Base-by-base conservation (phyloP, 2,113 vertebrate species). In the Scartelaos histophorus region DNA sequence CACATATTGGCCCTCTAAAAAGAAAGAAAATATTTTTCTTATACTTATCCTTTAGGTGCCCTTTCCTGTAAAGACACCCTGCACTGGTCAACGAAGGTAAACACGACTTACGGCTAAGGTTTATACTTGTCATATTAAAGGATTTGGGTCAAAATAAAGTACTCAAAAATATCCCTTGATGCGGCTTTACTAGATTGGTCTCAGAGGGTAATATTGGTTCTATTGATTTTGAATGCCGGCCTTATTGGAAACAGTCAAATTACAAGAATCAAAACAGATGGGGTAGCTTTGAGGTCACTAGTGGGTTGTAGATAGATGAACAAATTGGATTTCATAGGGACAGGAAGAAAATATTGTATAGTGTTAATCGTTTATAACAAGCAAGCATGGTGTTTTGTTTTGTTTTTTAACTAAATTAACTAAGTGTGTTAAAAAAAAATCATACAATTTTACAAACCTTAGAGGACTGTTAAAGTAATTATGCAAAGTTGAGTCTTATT, bases 101-200 rank as follows among this genome's bases (percentile, higher is more conserved):
- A 75, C 66, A 73, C 67, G 60, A 16, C 69, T 60, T 9, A 53
- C 54, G 6, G 25, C 45, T 21, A 15, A 15, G 53, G 22, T 73
- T 75, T 69, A 51, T 17, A 49, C 56, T 67, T 77, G 66, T 65
- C 56, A 77, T 68, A 65, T 73, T 21, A 76, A 74, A 71, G 24
- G 66, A 73, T 67, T 78, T 78, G 22, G 21, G 11, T 24, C 49
- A 61, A 62, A 80, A 70, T 15, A 1, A 45, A 73, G 58, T 68
- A 15, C 38, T 81, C 16, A 34, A 15, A 46, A 47, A 11, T 29
- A 43, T 69, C 13, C 67, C 47, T 56, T 35, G 29, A 49, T 66
- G 53, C 51, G 64, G 57, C 57, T 64, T 46, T 47, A 22, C n/a
- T 22, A 43, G 34, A 64, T 64, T 34, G 19, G 17, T n/a, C 34